Base-by-base conservation (phyloP, 2,797 vertebrate genomes). In the Ambastaia sidthimunki region DNA sequence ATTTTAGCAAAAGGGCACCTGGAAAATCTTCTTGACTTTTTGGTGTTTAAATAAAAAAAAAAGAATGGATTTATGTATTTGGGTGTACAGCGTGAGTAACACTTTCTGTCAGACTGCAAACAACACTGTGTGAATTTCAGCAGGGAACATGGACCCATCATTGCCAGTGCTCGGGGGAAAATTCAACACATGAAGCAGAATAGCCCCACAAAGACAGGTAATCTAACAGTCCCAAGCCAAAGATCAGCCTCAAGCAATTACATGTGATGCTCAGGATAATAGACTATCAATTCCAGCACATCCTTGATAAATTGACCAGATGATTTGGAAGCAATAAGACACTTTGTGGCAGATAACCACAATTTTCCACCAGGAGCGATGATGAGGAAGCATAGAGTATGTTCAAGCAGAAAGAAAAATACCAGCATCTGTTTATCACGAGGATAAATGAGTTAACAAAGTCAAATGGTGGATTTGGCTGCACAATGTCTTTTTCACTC, bases 271-370 rank as follows among this genome's bases (percentile, higher is more conserved):
- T 55, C 55, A 52, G 41, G 47, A 82, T 70, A 59, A 71, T 57
- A 44, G 69, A 55, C 76, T 82, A 74, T 73, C 72, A 85, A 54
- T 76, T 85, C 68, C 48, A 80, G 44, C 76, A 82, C 63, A 80
- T 74, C 70, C 60, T 52, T n/a, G 15, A 48, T 57, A 73, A 82
- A 85, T 66, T 85, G 79, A 25, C 69, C 54, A 68, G 73, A 74
- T 73, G 72, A 77, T 80, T 67, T 69, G 80, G 80, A 44, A 74
- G 57, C 65, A 82, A 80, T 71, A 48, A 70, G 19, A 65, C 25
- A 21, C 69, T 52, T 25, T 19, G 31, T 57, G 47, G 54, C 21
- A 55, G 34, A 63, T 13, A 12, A 59, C 65, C 31, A 55, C 48
- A 79, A 0, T 63, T 65, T 79, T 18, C 31, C 11, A n/a, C 16